Conservation (phyloP, 2,113 vertebrate genomes). For the Leptodactylus fuscus region DNA sequence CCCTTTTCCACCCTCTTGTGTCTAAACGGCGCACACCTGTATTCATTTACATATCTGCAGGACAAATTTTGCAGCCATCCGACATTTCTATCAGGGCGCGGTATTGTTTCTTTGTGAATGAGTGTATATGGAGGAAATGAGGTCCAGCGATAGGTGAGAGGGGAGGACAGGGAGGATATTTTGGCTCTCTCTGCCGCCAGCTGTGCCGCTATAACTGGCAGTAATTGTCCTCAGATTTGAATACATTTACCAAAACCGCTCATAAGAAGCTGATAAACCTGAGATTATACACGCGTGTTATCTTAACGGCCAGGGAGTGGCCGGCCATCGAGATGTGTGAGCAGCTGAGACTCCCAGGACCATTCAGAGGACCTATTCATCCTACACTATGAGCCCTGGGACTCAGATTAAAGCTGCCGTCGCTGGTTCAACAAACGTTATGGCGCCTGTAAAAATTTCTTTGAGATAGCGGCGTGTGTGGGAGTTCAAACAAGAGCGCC, state of each 20-base stretch:
- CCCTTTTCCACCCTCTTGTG: too few relatives aligned
- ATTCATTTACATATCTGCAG: too few relatives aligned
- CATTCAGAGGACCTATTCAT: slow-evolving; percentile 19
- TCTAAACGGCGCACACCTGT: too few relatives aligned
- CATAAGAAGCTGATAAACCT: slow-evolving; percentile 31
- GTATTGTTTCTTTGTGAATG: too few relatives aligned
- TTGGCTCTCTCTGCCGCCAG: not conserved
- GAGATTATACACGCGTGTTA: slow-evolving; percentile 23
- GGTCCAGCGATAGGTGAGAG: too few relatives aligned
- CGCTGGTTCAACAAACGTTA: slow-evolving; percentile 51
- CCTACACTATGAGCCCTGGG: not conserved
- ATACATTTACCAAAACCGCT: not conserved
- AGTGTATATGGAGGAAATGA: too few relatives aligned
- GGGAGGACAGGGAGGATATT: not conserved
- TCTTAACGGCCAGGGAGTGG: slow-evolving; percentile 54
- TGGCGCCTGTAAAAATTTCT: slow-evolving; percentile 58
- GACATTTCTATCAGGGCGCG: too few relatives aligned
- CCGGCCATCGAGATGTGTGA: slow-evolving; percentile 4
- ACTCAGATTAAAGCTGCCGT: slow-evolving; percentile 52
- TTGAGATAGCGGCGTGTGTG: slow-evolving; percentile 57
- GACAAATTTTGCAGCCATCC: too few relatives aligned
- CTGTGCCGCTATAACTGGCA: not conserved
- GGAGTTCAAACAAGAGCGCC: slow-evolving; percentile 44
- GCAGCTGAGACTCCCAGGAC: slow-evolving; percentile 26
- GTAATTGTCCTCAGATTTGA: not conserved